Evolutionary conservation across 2,113 vertebrate genomes (phyloP).

Genomic region (Sprattus sprattus): DNA sequence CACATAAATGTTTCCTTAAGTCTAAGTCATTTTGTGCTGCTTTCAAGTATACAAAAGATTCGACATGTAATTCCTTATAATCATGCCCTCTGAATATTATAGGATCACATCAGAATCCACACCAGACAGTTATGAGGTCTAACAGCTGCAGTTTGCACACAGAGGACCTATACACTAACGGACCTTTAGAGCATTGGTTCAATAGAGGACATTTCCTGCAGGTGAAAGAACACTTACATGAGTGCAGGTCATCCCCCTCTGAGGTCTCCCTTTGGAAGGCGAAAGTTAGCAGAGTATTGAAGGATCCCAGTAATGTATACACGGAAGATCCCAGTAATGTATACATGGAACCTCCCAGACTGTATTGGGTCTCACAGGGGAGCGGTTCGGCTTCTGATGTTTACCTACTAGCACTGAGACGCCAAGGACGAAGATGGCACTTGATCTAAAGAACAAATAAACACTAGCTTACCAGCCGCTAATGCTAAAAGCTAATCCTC

Average conservation of each 20-base stretch:
- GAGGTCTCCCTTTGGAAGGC: conserved; percentile 58
- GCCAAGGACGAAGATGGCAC: neutral
- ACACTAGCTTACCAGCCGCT: neutral
- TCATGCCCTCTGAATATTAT: neutral
- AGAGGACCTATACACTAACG: neutral
- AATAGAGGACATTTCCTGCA: neutral
- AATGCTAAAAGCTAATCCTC: neutral
- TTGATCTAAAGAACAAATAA: conserved; percentile 1
- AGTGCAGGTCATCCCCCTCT: conserved; percentile 48
- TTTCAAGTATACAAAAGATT: neutral
- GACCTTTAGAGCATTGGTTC: neutral
- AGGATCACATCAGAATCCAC: neutral
- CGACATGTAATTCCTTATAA: neutral
- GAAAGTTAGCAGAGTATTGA: conserved; percentile 58
- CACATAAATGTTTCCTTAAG: neutral
- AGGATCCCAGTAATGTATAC: conserved; percentile 60
- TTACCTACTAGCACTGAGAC: neutral
- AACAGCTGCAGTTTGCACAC: neutral
- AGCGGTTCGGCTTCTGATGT: neutral
- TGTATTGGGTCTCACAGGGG: neutral
- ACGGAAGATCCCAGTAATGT: conserved; percentile 58
- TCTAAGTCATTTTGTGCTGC: neutral
- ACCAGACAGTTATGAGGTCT: neutral
- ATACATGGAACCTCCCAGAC: conserved; percentile 47
- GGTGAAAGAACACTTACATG: conserved; percentile 56